Base-by-base conservation (phyloP, 2,113 vertebrate genomes). In the Megaptera novaeangliae region DNA sequence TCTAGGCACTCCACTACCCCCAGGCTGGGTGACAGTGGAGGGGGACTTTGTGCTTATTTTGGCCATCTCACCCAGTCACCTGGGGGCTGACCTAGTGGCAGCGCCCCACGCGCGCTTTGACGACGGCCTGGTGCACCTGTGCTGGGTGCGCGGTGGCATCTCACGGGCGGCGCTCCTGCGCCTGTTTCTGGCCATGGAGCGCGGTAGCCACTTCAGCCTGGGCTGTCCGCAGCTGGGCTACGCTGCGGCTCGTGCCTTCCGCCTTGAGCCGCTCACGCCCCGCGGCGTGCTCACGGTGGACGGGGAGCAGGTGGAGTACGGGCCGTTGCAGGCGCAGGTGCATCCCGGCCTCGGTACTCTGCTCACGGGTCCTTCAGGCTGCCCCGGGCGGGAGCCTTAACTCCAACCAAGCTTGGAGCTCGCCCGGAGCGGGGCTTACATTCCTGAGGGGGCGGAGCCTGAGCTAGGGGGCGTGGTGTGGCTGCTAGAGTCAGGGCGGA, bases 141-240 rank as follows among this genome's bases (percentile, higher is more conserved):
- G 98, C 36, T 99, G 99, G 92, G 99, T 99, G 41, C 98, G 99
- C 36, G 98, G 99, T 0, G 99, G 99, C 29, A 99, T 99, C 87
- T 99, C 99, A 10, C 98, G 99, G 78, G 98, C 99, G 5, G 98
- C 98, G 7, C 98, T 99, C 10, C 98, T 99, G 18, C 99, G 99
- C 59, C 97, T 99, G 55, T 99, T 99, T 97, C 98, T 99, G 92
- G 99, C 99, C 93, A 99, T 99, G 99, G 99, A 99, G 96, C 98
- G 98, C 21, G 99, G 99, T 13, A 99, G 96, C 44, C 99, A 99
- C 97, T 99, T 99, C 88, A 98, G 98, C 10, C 96, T 99, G 83
- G 99, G 98, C 91, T 99, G 99, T 18, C 99, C 99, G 0, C 99
- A 99, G 27, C 98, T 99, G 64, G 99, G 98, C 96, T 99, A 99